A percentile compares a stretch with the other conserved stretches of the same genome.
Evolutionary conservation across 2,888 invertebrate species (phyloP).

Genomic region (Patella depressa): DNA sequence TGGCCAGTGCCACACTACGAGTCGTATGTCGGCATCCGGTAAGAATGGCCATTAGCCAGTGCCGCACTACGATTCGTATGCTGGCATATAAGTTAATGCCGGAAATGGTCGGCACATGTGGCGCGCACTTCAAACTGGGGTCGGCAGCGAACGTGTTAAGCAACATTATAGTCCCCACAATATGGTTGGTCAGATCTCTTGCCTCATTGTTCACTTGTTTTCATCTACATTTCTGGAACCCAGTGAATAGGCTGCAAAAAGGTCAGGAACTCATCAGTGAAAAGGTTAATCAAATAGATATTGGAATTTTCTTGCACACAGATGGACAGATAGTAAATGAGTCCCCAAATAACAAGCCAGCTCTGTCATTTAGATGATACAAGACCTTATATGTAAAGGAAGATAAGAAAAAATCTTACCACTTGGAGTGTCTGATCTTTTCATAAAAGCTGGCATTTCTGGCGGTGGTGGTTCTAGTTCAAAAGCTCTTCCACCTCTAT

Average conservation of each 20-base stretch:
- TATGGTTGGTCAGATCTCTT: not conserved
- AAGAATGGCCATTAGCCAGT: too few relatives aligned
- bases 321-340: not conserved
- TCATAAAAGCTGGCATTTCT: conserved; percentile 97
- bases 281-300: not conserved
- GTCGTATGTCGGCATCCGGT: too few relatives aligned
- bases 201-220: not conserved
- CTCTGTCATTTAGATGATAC: not conserved
- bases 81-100: too few relatives aligned
- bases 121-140: too few relatives aligned
- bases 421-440: conserved; percentile 73
- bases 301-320: not conserved
- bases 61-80: too few relatives aligned
- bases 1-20: too few relatives aligned
- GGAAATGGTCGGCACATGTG: too few relatives aligned
- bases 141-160: too few relatives aligned
- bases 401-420: conserved; percentile 25
- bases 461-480: conserved; percentile 94
- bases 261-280: not conserved
- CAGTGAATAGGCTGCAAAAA: not conserved
- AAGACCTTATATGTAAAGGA: not conserved
- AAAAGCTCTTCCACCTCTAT: conserved; percentile 91
- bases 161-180: not conserved
- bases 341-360: not conserved
- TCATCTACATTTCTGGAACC: not conserved